Evolutionary conservation across 2,888 invertebrate genomes (phyloP).

Genomic region (Plebejus argus): DNA sequence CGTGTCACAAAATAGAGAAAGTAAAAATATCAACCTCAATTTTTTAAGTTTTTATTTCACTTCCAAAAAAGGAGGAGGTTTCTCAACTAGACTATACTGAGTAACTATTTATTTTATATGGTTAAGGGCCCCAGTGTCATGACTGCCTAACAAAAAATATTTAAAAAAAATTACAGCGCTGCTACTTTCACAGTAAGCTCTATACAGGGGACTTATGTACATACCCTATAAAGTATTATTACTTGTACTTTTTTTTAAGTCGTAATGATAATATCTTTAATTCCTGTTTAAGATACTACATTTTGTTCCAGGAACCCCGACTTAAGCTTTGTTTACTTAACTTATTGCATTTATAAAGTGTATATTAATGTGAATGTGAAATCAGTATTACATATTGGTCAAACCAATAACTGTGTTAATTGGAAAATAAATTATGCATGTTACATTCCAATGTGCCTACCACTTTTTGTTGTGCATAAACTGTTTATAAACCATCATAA

Average conservation of each 20-base stretch:
- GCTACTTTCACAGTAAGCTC: too few species aligned
- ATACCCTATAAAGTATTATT: too few species aligned
- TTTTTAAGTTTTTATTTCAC: not conserved
- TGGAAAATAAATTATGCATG: slow-evolving; percentile 28
- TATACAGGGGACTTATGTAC: too few species aligned
- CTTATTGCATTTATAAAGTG: slow-evolving; percentile 22
- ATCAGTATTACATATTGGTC: slow-evolving; percentile 22
- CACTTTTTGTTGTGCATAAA: slow-evolving; percentile 24
- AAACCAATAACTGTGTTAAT: slow-evolving; percentile 30
- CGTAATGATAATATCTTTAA: too few species aligned
- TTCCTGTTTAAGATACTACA: not conserved
- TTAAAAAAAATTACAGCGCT: too few species aligned
- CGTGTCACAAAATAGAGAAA: slow-evolving; percentile 6
- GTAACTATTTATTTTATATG: too few species aligned
- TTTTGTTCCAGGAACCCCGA: not conserved
- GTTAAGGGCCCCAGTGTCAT: too few species aligned
- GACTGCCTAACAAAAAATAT: too few species aligned
- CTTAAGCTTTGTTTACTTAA: not conserved
- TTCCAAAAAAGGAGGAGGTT: not conserved
- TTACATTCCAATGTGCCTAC: slow-evolving; percentile 11
- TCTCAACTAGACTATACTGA: too few species aligned
- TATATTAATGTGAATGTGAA: slow-evolving; percentile 19
- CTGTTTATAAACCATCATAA: not conserved
- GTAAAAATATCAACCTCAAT: not conserved
- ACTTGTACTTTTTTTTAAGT: too few species aligned